Evolutionary conservation across 2,113 vertebrate species (phyloP), one percentile per base, ranked within the genome.

Genomic region (Pelobates fuscus): DNA sequence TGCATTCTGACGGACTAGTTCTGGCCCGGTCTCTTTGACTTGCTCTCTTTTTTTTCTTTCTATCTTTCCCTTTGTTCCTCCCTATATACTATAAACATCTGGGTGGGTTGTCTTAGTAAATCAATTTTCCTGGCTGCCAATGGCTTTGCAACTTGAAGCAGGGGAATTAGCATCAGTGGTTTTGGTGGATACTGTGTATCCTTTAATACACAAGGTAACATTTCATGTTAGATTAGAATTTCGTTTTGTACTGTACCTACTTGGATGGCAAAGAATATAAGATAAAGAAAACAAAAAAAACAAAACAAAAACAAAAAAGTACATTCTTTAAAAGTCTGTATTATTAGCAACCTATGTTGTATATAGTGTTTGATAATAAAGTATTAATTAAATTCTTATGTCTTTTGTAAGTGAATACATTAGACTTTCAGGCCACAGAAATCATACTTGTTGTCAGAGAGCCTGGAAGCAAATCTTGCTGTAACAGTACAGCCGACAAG

Each of bases 311-410:
- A 77, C 77, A 84, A 84, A 82, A 82, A 79, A 71, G 81, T 84
- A 78, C 86, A 86, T 92, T 93, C 90, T 88, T 93, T 6, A 91
- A 91, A 92, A 93, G 90, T 92, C 90, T 93, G 91, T 93, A 93
- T 92, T 93, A 92, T 92, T 93, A 92, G 91, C 87, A 89, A 90
- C 82, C 89, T 94, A 92, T 95, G 95, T 95, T 99, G 97, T 99
- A 99, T 93, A 99, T 99, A 98, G 92, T 99, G 95, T 99, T 99
- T 98, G 96, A 98, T 99, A 99, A 96, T 96, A 97, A 98, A 96
- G 91, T 96, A 96, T 98, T 98, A 91, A 99, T 98, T 99, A 96
- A 94, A 95, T 98, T 98, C 93, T 93, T 95, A 95, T 93, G 94
- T 96, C 93, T 98, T 99, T 97, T 97, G 90, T 95, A 96, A 96